Conservation (phyloP, 2,888 invertebrate genomes). For the Spialia ferax region DNA sequence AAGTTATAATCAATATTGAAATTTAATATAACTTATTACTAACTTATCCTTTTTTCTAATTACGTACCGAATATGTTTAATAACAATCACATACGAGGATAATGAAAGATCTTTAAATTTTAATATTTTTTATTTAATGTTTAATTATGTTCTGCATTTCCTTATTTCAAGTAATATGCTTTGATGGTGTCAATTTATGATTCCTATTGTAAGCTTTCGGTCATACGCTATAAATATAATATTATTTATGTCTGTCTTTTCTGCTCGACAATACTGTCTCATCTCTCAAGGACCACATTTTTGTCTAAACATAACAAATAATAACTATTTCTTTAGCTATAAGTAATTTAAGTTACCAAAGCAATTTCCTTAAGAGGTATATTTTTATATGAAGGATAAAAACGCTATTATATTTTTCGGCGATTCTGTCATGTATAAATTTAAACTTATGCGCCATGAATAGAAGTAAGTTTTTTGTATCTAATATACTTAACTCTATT, state of each 20-base stretch:
- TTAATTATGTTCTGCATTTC: not conserved
- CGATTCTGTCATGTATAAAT: conserved; percentile 52
- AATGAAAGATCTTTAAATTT: not conserved
- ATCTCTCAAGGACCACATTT: conserved; percentile 8
- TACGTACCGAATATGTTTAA: not conserved
- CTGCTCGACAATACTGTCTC: not conserved
- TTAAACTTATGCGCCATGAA: conserved; percentile 61
- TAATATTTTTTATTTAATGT: not conserved
- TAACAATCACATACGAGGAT: not conserved
- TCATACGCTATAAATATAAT: not conserved
- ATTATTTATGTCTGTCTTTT: not conserved
- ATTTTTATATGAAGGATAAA: conserved; percentile 72
- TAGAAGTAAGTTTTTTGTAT: conserved; percentile 58
- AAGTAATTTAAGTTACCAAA: conserved; percentile 82
- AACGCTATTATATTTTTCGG: conserved; percentile 55
- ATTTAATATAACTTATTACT: too few relatives aligned
- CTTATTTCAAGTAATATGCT: not conserved
- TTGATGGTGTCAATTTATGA: not conserved
- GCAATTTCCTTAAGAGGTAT: conserved; percentile 75
- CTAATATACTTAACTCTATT: conserved; percentile 75
- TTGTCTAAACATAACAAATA: conserved; percentile 9
- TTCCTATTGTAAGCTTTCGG: not conserved
- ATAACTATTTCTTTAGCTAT: conserved; percentile 21
- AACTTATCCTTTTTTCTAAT: too few relatives aligned
- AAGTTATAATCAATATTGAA: not conserved